phyloP scores from a whole-genome alignment of 1,140 invertebrate genomes.

The Zaprionus nigranus region DNA sequence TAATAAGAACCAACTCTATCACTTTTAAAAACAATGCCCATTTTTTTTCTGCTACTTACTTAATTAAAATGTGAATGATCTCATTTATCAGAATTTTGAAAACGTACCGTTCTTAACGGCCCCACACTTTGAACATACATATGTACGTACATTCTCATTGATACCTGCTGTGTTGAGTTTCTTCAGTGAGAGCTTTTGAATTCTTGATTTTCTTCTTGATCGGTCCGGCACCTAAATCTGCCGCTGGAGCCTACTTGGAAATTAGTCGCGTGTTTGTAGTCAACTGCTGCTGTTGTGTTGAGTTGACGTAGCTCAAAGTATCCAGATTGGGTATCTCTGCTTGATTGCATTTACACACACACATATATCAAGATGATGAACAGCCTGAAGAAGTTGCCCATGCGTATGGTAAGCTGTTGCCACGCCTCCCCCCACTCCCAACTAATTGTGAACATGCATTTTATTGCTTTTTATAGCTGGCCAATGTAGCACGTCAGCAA shows the following conservation, averaged over 20 bases:
- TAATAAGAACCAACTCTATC: background rate
- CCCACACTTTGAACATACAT: slow-evolving; percentile 5
- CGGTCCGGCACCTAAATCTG: slow-evolving; percentile 43
- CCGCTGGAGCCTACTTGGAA: slow-evolving; percentile 63
- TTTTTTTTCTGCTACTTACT: background rate
- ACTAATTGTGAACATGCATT: slow-evolving; percentile 27
- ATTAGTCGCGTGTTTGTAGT: slow-evolving; percentile 60
- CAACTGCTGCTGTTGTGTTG: slow-evolving; percentile 54
- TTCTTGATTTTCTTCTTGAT: slow-evolving; percentile 53
- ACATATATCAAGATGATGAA: slow-evolving; percentile 71
- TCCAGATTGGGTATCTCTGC: slow-evolving; percentile 43
- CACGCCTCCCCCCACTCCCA: slow-evolving; percentile 24
- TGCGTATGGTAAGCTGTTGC: slow-evolving; percentile 75
- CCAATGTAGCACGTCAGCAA: slow-evolving; percentile 79
- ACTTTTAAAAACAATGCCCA: background rate
- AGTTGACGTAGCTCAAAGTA: slow-evolving; percentile 13
- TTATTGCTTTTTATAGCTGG: slow-evolving; percentile 57
- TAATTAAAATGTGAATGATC: background rate
- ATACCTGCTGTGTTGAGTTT: slow-evolving; percentile 35
- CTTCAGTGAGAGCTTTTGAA: slow-evolving; percentile 55
- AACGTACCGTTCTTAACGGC: slow-evolving; percentile 22
- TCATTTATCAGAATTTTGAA: background rate
- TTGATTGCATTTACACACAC: slow-evolving; percentile 27
- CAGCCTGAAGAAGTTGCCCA: slow-evolving; percentile 78
- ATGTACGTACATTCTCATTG: background rate